Percentiles rank a stretch among this genome's conserved stretches.
Evolutionary conservation across 2,888 invertebrate species (phyloP).

Genomic region (Apamea sordens): DNA sequence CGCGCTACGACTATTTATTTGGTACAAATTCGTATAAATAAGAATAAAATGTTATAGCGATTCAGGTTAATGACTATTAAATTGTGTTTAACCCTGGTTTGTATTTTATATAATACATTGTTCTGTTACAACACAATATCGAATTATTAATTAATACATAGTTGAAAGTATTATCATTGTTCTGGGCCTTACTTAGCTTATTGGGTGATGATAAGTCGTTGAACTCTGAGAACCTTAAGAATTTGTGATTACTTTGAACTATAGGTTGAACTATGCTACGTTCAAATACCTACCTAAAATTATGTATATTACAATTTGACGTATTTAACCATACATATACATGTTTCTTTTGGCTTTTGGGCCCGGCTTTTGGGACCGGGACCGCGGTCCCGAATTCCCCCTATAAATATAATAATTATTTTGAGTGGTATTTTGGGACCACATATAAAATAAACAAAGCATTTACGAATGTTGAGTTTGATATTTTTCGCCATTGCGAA

Average conservation of each 20-base stretch:
- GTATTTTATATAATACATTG: constrained; percentile 6
- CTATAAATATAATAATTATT: too few species aligned
- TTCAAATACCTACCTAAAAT: neutral
- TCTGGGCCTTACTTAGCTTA: neutral
- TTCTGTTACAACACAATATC: neutral
- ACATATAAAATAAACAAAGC: too few species aligned
- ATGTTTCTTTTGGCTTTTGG: too few species aligned
- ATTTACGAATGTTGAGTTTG: neutral
- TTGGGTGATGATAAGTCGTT: constrained; percentile 3
- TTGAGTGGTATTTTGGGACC: too few species aligned
- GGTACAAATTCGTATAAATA: constrained; percentile 24
- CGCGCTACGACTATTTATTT: constrained; percentile 43
- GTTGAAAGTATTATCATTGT: neutral
- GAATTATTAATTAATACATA: constrained; percentile 24
- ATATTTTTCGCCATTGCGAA: neutral
- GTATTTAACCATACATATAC: neutral
- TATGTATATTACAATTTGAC: neutral
- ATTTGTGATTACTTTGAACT: constrained; percentile 16
- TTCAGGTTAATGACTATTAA: constrained; percentile 19
- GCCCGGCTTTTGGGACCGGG: too few species aligned
- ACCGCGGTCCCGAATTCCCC: too few species aligned
- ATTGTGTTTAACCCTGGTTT: constrained; percentile 5
- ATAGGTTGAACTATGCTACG: neutral
- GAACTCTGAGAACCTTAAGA: constrained; percentile 23
- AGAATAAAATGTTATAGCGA: neutral